Evolutionary conservation across 2,113 vertebrate species (phyloP), one percentile per base, ranked within the genome.

Genomic region (Cyanistes caeruleus): DNA sequence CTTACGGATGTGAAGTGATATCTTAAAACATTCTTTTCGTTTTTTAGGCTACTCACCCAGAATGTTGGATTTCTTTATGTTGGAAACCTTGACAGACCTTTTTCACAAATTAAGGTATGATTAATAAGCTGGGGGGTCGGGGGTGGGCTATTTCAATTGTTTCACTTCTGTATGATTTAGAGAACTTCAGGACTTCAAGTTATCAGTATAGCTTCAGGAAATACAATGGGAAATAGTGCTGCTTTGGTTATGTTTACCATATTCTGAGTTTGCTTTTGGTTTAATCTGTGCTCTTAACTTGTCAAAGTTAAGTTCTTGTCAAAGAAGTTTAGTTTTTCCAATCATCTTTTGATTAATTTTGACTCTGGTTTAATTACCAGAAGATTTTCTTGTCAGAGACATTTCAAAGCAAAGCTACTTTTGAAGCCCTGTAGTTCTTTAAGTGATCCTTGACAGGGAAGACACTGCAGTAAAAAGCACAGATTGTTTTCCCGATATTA

Each of bases 81-180:
- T 96, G 99, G 99, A 98, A 99, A 97, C 98, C 99, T 99, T 92
- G 99, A 99, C 95, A 98, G 97, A 97, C 99, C 99, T 92, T 99
- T 99, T 98, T 98, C 99, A 81, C 98, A 99, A 97, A 99, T 99
- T 98, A 99, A 99, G 99, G 99, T 99, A 99, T 84, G 98, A 97
- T 77, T 90, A 44, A 81, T 96, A 70, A 93, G 46, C 35, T 95
- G 44, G 39, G n/a, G 33, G 89, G 48, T 43, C 15, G 56, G 18
- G 15, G 17, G 11, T 14, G 64, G 56, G 83, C 82, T 89, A 44
- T 73, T 62, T 93, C 39, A 69, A 18, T 86, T 48, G 28, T 85
- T 97, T 63, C 9, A 46, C 65, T 90, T 88, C n/a, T 81, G 3
- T 58, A 33, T 87, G 37, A 49, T 93, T 81, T 88, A 72, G 64